These are phyloP conservation scores for Solenodon paradoxus DNA, from an alignment of 2,113 vertebrate genomes.

Conservation along the genomic window DNA sequence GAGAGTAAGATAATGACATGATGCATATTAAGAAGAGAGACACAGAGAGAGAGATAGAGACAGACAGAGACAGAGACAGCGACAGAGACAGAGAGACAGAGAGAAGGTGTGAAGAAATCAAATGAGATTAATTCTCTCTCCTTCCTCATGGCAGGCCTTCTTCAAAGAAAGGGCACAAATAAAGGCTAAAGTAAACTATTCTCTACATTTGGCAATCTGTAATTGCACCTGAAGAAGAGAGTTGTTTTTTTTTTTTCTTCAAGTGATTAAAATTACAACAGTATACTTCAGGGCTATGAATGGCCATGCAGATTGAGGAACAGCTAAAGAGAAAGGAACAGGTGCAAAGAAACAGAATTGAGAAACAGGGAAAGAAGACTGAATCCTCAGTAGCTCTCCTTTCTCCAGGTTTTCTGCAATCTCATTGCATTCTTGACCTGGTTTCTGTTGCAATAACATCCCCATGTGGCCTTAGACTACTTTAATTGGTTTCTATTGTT, in stretches of 20 bases:
- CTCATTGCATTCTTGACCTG: neutral
- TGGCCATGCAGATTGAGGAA: rapidly evolving
- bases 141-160: neutral
- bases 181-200: rapidly evolving
- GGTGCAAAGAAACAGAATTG: neutral
- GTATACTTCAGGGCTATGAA: neutral
- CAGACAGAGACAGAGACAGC: no score
- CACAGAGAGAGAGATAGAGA: no score
- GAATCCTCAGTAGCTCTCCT: neutral
- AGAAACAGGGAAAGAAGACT: rapidly evolving
- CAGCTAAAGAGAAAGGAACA: neutral
- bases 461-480: rapidly evolving
- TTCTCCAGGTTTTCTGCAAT: neutral
- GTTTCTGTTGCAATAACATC: neutral
- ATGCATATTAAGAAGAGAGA: no score
- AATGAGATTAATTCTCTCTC: no score
- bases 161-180: no score
- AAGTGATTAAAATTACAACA: neutral
- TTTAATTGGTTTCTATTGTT: neutral
- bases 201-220: no score
- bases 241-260: no score
- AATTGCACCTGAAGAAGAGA: neutral
- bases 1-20: no score
- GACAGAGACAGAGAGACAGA: no score
- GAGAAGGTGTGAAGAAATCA: no score